These are phyloP conservation scores for Drosophila pallidifrons DNA, from an alignment of 1,140 invertebrate species.

Conservation along the genomic window DNA sequence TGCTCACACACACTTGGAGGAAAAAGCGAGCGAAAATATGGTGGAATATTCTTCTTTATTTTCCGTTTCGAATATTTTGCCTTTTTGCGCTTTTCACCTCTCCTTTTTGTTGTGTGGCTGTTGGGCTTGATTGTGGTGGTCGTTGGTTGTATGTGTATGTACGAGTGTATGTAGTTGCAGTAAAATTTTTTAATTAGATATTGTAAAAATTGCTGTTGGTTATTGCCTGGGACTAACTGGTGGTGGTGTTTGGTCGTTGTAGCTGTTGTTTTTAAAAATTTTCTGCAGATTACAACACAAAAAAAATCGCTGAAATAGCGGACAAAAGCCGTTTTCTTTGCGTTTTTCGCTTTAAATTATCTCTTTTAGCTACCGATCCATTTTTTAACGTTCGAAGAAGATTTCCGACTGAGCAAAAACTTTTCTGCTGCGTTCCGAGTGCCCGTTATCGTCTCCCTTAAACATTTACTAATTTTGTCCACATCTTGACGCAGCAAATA, in stretches of 20 bases:
- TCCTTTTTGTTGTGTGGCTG: constrained; percentile 43
- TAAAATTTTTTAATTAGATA: constrained; percentile 57
- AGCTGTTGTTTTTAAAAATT: constrained; percentile 65
- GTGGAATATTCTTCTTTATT: constrained; percentile 54
- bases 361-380: constrained; percentile 85
- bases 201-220: constrained; percentile 55
- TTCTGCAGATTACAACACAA: constrained; percentile 80
- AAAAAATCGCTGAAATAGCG: constrained; percentile 85
- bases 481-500: background rate
- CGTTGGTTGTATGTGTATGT: constrained; percentile 32
- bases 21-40: constrained; percentile 49
- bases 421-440: constrained; percentile 26
- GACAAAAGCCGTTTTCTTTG: constrained; percentile 85
- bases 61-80: constrained; percentile 24
- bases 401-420: constrained; percentile 63
- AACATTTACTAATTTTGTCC: background rate
- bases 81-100: constrained; percentile 66
- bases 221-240: constrained; percentile 62
- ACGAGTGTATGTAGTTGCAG: constrained; percentile 38
- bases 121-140: constrained; percentile 35
- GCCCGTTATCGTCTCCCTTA: background rate
- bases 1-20: constrained; percentile 62
- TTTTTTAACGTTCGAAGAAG: constrained; percentile 85
- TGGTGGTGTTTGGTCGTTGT: constrained; percentile 74
- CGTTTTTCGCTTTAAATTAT: constrained; percentile 82